These are phyloP conservation scores for Papilio protenor DNA, from an alignment of 2,888 invertebrate genomes.

Conservation along the genomic window DNA sequence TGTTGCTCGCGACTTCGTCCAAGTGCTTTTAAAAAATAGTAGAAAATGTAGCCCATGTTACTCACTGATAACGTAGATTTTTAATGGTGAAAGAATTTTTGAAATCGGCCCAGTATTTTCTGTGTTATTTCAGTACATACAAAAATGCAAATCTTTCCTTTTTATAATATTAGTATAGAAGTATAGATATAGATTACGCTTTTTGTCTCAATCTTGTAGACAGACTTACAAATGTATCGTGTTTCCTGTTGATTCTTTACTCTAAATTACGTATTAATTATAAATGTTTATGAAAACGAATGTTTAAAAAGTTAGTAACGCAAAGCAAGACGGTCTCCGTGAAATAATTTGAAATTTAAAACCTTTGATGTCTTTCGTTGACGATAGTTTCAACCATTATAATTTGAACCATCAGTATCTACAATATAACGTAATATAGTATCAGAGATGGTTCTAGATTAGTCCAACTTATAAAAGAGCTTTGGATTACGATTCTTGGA, in stretches of 20 bases:
- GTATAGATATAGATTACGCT: neutral
- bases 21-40: no score
- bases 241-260: neutral
- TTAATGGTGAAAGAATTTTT: no score
- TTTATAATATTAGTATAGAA: no score
- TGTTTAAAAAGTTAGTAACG: neutral
- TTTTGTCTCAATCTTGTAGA: conserved; percentile 5
- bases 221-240: neutral
- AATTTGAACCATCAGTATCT: neutral
- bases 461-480: neutral
- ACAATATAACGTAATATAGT: neutral
- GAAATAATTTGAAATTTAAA: neutral
- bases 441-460: neutral
- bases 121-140: no score
- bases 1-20: no score
- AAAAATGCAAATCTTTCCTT: no score
- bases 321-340: neutral
- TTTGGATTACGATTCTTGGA: neutral
- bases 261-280: neutral
- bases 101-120: no score
- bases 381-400: neutral
- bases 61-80: no score
- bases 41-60: no score
- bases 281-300: no score
- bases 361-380: neutral